These are phyloP conservation scores for Ondatra zibethicus DNA, from an alignment of 2,113 vertebrate species.

Conservation along the genomic window DNA sequence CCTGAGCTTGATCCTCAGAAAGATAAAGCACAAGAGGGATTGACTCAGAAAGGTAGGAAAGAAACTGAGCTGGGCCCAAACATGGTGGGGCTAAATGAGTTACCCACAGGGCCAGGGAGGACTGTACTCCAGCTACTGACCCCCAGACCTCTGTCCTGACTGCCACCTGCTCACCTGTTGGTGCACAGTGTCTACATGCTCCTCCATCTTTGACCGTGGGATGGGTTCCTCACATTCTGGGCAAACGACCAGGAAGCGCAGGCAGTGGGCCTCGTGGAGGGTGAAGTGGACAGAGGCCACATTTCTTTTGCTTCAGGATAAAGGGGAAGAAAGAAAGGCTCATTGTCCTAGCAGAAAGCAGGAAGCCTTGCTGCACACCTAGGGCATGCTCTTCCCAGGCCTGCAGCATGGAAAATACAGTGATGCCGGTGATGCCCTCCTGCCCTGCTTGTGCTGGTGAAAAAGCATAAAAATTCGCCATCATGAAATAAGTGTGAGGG, in stretches of 20 bases:
- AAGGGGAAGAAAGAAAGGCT: background rate
- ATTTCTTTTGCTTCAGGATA: conserved; percentile 84
- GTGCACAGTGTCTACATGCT: conserved; percentile 86
- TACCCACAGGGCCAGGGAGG: background rate
- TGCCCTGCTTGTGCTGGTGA: background rate
- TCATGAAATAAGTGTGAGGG: background rate
- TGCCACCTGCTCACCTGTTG: conserved; percentile 81
- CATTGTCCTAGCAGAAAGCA: background rate
- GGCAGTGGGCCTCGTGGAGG: conserved; percentile 90
- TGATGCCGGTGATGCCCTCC: background rate
- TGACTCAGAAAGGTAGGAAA: background rate
- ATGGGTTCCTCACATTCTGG: conserved; percentile 86
- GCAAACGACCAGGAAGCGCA: conserved; percentile 87
- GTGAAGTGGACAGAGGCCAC: conserved; percentile 86
- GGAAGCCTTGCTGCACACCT: background rate
- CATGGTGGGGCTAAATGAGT: background rate
- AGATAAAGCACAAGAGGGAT: background rate
- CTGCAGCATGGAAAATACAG: background rate
- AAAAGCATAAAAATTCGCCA: background rate
- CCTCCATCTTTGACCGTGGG: conserved; percentile 77
- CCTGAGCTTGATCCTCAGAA: conserved; percentile 12
- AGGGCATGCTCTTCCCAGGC: background rate
- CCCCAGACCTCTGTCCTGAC: background rate
- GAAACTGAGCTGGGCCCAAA: background rate
- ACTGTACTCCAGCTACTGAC: rapidly evolving